These are phyloP conservation scores for Dromococcyx pavoninus DNA, from an alignment of 2,797 vertebrate species.

Conservation along the genomic window DNA sequence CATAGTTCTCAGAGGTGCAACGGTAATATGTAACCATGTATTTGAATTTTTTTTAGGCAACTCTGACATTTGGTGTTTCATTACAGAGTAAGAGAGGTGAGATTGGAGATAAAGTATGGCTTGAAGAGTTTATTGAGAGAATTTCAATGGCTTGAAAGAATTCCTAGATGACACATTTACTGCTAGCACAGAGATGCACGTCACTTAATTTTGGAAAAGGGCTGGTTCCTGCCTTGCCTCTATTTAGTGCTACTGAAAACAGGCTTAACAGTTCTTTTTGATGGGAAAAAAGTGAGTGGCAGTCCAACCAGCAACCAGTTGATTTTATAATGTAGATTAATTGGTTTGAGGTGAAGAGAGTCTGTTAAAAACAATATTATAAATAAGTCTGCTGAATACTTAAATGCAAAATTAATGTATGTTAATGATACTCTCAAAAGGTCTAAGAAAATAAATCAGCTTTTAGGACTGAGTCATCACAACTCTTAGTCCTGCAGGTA, in stretches of 20 bases:
- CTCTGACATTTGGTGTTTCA: not conserved
- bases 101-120: not conserved
- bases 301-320: not conserved
- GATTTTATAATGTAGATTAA: not conserved
- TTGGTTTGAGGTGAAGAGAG: not conserved
- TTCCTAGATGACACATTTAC: not conserved
- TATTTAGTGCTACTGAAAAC: not conserved
- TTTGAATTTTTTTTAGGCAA: not conserved
- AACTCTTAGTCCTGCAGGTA: not conserved
- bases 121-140: not conserved
- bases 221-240: not conserved
- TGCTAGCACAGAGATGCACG: not conserved
- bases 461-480: not conserved
- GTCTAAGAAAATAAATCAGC: not conserved
- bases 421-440: not conserved
- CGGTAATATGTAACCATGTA: not conserved
- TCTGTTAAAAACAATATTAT: not conserved
- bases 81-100: not conserved
- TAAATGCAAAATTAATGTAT: not conserved
- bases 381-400: not conserved
- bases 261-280: not conserved
- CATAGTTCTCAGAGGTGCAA: not conserved
- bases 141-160: not conserved
- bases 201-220: not conserved
- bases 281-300: not conserved